These are phyloP conservation scores for Crioceris asparagi DNA, from an alignment of 2,888 invertebrate species.

Conservation along the genomic window DNA sequence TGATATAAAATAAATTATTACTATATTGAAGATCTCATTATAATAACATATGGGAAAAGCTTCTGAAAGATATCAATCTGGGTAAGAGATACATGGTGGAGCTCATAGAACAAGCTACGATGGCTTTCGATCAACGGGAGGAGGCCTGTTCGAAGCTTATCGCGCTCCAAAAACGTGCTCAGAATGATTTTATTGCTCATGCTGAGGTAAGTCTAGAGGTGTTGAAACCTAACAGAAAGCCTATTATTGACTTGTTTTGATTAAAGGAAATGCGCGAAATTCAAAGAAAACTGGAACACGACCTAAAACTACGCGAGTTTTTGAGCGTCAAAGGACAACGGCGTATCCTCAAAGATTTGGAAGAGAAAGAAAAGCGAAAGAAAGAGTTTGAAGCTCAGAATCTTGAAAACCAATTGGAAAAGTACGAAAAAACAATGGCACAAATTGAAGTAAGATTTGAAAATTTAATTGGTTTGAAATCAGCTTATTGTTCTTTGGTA, in stretches of 20 bases:
- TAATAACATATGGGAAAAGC: constrained; percentile 68
- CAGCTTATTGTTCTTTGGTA: constrained; percentile 3
- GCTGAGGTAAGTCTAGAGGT: constrained; percentile 40
- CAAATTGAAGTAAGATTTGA: constrained; percentile 48
- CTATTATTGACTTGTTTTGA: background rate
- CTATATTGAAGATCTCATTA: constrained; percentile 54
- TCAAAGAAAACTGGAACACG: constrained; percentile 75
- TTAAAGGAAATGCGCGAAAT: constrained; percentile 75
- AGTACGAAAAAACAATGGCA: constrained; percentile 65
- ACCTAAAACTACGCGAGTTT: constrained; percentile 74
- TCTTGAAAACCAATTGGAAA: constrained; percentile 58
- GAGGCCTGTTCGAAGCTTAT: constrained; percentile 71
- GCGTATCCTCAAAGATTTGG: constrained; percentile 59
- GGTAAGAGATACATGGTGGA: constrained; percentile 77
- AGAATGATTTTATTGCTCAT: constrained; percentile 57
- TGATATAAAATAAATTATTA: background rate
- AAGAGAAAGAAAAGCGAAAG: constrained; percentile 62
- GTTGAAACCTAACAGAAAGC: background rate
- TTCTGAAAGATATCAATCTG: constrained; percentile 61
- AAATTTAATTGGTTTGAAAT: constrained; percentile 1
- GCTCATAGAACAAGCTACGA: constrained; percentile 77
- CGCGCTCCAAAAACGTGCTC: constrained; percentile 66
- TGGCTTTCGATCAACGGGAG: constrained; percentile 81
- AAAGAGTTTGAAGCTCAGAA: constrained; percentile 55
- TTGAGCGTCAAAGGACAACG: constrained; percentile 76